Percentiles rank a stretch among this genome's conserved stretches.
These are phyloP conservation scores for Gymnoscopelus microlampas DNA, from an alignment of 2,797 vertebrate species.

Conservation along the genomic window DNA sequence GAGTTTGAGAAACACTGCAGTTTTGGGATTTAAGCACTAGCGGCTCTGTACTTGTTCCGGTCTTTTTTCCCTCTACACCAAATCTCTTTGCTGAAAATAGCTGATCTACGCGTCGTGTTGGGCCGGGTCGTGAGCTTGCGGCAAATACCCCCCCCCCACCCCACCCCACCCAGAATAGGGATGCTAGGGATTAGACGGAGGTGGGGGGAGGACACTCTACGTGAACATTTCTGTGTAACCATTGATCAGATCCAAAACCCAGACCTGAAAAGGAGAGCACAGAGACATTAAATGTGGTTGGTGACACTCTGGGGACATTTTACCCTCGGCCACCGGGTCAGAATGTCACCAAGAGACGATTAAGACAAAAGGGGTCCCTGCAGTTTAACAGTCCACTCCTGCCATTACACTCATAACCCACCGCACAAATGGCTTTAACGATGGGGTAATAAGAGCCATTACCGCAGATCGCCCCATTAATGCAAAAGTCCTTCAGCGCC, in stretches of 20 bases:
- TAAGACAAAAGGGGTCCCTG: conserved; percentile 81
- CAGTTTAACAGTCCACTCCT: conserved; percentile 75
- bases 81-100: background rate
- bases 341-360: conserved; percentile 74
- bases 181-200: too few species aligned
- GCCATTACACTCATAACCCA: conserved; percentile 75
- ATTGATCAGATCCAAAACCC: conserved; percentile 62
- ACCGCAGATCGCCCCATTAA: conserved; percentile 69
- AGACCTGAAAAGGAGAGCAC: conserved; percentile 42
- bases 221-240: conserved; percentile 13
- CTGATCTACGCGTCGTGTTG: background rate
- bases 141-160: too few species aligned
- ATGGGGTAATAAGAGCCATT: conserved; percentile 81
- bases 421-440: conserved; percentile 75
- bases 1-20: conserved; percentile 22
- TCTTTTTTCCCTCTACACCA: background rate
- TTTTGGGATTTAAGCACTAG: conserved; percentile 5
- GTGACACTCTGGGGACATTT: conserved; percentile 73
- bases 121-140: too few species aligned
- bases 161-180: too few species aligned
- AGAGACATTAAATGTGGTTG: conserved; percentile 61
- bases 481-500: conserved; percentile 70
- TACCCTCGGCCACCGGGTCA: conserved; percentile 72
- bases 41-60: too few species aligned
- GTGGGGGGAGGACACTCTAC: too few species aligned